Evolutionary conservation across 1,140 invertebrate species (phyloP).

Genomic region (Sycophaga agraensis): DNA sequence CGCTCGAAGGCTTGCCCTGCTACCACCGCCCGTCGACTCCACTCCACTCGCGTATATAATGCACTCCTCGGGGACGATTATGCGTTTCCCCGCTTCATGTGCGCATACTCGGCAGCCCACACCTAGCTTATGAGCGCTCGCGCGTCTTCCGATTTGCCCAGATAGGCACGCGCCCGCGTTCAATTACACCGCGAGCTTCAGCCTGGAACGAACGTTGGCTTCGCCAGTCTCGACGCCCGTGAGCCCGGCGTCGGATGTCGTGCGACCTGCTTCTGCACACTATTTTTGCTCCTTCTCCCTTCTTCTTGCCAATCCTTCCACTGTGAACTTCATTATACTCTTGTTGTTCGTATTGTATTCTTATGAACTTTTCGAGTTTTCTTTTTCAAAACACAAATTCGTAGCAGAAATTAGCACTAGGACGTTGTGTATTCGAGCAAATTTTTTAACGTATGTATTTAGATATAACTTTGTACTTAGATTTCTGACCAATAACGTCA

Average conservation of each 20-base stretch:
- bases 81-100: slow-evolving; percentile 20
- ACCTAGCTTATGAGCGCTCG: background rate
- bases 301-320: background rate
- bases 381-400: too few species aligned
- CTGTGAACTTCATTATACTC: too few species aligned
- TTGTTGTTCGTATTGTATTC: too few species aligned
- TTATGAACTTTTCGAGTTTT: too few species aligned
- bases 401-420: too few species aligned
- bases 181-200: slow-evolving; percentile 46
- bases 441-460: too few species aligned
- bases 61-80: slow-evolving; percentile 32
- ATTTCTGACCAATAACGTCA: too few species aligned
- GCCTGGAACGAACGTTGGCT: slow-evolving; percentile 56
- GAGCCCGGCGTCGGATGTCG: background rate
- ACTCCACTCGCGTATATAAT: slow-evolving; percentile 9
- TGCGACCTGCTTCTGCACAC: background rate
- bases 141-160: background rate
- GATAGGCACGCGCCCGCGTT: slow-evolving; percentile 25
- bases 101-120: slow-evolving; percentile 14
- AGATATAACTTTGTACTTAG: too few species aligned
- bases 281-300: background rate
- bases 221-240: background rate
- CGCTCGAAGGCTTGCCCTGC: background rate
- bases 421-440: too few species aligned
- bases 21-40: slow-evolving; percentile 15